These are phyloP conservation scores for Papilio aristodemus DNA, from an alignment of 1,140 invertebrate genomes.

Conservation along the genomic window DNA sequence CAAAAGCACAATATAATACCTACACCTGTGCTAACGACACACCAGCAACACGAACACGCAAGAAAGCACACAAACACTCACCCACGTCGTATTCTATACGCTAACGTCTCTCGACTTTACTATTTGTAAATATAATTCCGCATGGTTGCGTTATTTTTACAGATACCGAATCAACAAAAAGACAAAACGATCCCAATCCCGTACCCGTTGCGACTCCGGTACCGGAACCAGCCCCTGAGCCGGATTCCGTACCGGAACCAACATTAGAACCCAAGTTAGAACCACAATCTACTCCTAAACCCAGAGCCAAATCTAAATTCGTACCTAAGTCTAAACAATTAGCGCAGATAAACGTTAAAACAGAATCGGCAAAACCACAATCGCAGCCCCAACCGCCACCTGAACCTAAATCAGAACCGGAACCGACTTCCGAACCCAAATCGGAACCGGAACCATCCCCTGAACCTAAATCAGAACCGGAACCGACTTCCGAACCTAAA, in stretches of 20 bases:
- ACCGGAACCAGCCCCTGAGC: slow-evolving; percentile 49
- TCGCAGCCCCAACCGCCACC: slow-evolving; percentile 51
- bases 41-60: slow-evolving; percentile 26
- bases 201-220: slow-evolving; percentile 49
- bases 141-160: slow-evolving; percentile 72
- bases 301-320: slow-evolving; percentile 68
- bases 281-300: slow-evolving; percentile 74
- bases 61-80: slow-evolving; percentile 28
- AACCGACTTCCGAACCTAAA: slow-evolving; percentile 58
- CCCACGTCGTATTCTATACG: background rate
- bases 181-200: slow-evolving; percentile 62
- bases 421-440: slow-evolving; percentile 58
- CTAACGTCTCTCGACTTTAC: slow-evolving; percentile 4
- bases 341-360: slow-evolving; percentile 44
- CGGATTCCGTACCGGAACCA: slow-evolving; percentile 50
- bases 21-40: slow-evolving; percentile 23
- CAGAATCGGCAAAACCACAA: slow-evolving; percentile 56
- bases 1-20: slow-evolving; percentile 18
- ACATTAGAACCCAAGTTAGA: slow-evolving; percentile 47
- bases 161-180: slow-evolving; percentile 75
- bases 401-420: slow-evolving; percentile 48
- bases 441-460: slow-evolving; percentile 53
- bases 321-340: slow-evolving; percentile 67
- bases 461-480: slow-evolving; percentile 45
- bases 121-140: slow-evolving; percentile 36